phyloP scores from a whole-genome alignment of 2,888 invertebrate genomes.

The Acronicta psi region DNA sequence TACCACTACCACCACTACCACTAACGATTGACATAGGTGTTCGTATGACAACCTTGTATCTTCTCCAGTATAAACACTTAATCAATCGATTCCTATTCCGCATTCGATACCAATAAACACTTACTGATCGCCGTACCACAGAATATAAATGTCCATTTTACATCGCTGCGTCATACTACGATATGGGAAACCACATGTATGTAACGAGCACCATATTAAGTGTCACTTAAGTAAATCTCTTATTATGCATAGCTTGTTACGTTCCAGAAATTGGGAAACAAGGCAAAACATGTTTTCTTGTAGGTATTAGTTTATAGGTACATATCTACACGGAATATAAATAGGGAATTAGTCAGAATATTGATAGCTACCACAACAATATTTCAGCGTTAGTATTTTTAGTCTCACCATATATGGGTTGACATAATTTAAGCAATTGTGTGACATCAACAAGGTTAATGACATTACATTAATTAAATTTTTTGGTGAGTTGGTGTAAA shows the following conservation, averaged over 20 bases:
- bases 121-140: conserved; percentile 19
- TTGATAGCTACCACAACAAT: too few relatives aligned
- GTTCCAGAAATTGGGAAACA: conserved; percentile 35
- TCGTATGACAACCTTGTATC: too few relatives aligned
- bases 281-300: conserved; percentile 23
- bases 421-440: too few relatives aligned
- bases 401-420: too few relatives aligned
- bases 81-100: conserved; percentile 45
- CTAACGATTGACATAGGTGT: too few relatives aligned
- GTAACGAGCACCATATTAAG: conserved; percentile 23
- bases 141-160: conserved; percentile 45
- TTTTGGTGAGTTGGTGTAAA: too few relatives aligned
- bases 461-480: too few relatives aligned
- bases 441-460: too few relatives aligned
- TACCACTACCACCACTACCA: too few relatives aligned
- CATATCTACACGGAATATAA: conserved; percentile 38
- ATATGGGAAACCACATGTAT: conserved; percentile 29
- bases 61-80: conserved; percentile 9
- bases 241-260: conserved; percentile 32
- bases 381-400: too few relatives aligned
- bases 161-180: conserved; percentile 11
- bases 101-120: conserved; percentile 13
- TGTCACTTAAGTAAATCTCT: conserved; percentile 11
- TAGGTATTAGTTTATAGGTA: conserved; percentile 13
- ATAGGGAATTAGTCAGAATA: conserved; percentile 25